Conservation (phyloP, 53 echinoderm and acorn worm genomes). For the Stichopus horrens region DNA sequence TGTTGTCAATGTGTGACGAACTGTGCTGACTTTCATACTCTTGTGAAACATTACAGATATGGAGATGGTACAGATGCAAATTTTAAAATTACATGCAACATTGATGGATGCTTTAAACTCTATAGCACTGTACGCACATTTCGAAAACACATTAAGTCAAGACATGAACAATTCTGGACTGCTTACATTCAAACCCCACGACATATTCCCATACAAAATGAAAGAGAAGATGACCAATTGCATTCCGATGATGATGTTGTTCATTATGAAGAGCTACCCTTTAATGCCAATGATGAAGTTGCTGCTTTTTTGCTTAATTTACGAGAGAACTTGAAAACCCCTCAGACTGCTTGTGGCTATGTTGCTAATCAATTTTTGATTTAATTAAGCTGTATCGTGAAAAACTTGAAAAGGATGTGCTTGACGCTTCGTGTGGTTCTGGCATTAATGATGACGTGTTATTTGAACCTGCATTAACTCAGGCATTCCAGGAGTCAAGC, state of each 20-base stretch:
- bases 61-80: not conserved
- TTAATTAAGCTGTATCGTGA: not conserved
- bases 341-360: not conserved
- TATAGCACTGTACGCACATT: not conserved
- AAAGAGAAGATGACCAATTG: not conserved
- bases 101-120: slow-evolving; percentile 4
- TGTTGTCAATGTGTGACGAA: not conserved
- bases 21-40: slow-evolving; percentile 4
- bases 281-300: not conserved
- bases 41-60: no score
- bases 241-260: not conserved
- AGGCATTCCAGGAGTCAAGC: not conserved
- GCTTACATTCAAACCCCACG: not conserved
- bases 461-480: not conserved
- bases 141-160: not conserved
- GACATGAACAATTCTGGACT: not conserved
- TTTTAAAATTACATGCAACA: not conserved
- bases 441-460: not conserved
- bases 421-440: not conserved
- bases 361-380: slow-evolving; percentile 23
- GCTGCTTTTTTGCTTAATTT: not conserved
- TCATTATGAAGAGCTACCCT: not conserved
- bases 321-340: not conserved
- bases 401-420: not conserved
- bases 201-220: not conserved